These are phyloP conservation scores for Coregonus clupeaformis DNA, from an alignment of 2,113 vertebrate species.

Conservation along the genomic window DNA sequence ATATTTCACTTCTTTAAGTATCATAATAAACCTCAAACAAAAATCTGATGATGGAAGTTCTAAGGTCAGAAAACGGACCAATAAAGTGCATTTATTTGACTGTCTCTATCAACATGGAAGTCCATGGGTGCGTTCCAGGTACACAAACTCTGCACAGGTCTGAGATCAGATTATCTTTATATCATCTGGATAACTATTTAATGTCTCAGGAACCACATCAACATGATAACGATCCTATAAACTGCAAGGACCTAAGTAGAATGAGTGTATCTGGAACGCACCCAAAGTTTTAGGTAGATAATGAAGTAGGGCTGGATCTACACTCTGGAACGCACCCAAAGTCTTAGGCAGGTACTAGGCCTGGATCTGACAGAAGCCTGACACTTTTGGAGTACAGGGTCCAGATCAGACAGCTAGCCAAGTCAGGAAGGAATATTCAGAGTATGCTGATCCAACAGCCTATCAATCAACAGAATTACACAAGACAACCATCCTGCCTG, in stretches of 20 bases:
- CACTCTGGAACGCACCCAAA: no score
- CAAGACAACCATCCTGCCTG: constrained; percentile 10
- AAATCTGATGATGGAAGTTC: constrained; percentile 38
- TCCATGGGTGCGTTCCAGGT: constrained; percentile 3
- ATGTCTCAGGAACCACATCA: no score
- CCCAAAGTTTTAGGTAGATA: no score
- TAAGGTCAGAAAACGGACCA: constrained; percentile 43
- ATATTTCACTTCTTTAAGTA: constrained; percentile 20
- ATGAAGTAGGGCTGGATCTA: not conserved
- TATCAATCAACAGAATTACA: constrained; percentile 33
- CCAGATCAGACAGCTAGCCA: not conserved
- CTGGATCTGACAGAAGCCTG: constrained; percentile 22
- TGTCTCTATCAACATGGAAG: constrained; percentile 28
- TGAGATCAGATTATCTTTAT: not conserved
- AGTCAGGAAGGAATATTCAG: constrained; percentile 8
- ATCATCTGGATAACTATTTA: no score
- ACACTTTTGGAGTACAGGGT: constrained; percentile 4
- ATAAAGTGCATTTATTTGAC: constrained; percentile 65
- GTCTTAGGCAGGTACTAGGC: no score
- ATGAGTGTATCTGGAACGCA: no score
- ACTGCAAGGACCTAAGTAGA: no score
- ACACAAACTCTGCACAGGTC: not conserved
- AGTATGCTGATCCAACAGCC: constrained; percentile 19
- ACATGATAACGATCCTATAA: no score
- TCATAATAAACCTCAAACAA: constrained; percentile 43